Base-by-base conservation (phyloP, 2,888 invertebrate species). In the Perizoma flavofasciatum region DNA sequence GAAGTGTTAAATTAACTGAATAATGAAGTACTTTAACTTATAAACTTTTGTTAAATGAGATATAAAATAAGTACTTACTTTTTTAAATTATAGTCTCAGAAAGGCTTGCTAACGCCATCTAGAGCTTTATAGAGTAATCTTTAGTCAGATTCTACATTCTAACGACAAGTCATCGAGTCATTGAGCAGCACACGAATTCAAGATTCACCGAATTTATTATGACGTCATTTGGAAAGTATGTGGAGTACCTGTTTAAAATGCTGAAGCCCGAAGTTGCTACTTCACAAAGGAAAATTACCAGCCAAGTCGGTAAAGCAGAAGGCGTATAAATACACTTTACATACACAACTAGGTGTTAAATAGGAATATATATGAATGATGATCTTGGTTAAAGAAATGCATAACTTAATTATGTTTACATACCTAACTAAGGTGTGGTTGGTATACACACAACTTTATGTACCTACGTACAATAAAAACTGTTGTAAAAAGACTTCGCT, bases 141-240 rank as follows among this genome's bases (percentile, higher is more conserved):
- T 5, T 51, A 55, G 41, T 41, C 7, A 32, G 48, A 47, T 51
- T 41, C 49, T 51, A 56, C 22, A 57, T 55, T 51, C 39, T 37
- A 74, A 71, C 64, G 70, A 69, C 65, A 71, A 63, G 63, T 61
- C 65, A 68, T 70, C 61, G 64, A 50, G 62, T 50, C 60, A 64
- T 62, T 64, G 71, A 70, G 71, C 69, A 70, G 63, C 63, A 68
- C 58, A 71, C 70, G 55, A 65, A 69, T 63, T 49, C 77, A 74
- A 77, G 73, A 77, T 72, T 72, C 74, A 66, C 83, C 86, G 76
- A 89, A 88, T 82, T 83, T 79, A 69, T 63, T 73, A 77, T 89
- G 89, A 90, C 88, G 89, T 86, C 83, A 87, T 82, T 81, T 82
- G 79, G 85, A 88, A 90, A 88, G 88, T 84, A 89, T 87, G 85